These are phyloP conservation scores for Cheilosia pagana DNA, from an alignment of 2,888 invertebrate genomes.

Conservation along the genomic window DNA sequence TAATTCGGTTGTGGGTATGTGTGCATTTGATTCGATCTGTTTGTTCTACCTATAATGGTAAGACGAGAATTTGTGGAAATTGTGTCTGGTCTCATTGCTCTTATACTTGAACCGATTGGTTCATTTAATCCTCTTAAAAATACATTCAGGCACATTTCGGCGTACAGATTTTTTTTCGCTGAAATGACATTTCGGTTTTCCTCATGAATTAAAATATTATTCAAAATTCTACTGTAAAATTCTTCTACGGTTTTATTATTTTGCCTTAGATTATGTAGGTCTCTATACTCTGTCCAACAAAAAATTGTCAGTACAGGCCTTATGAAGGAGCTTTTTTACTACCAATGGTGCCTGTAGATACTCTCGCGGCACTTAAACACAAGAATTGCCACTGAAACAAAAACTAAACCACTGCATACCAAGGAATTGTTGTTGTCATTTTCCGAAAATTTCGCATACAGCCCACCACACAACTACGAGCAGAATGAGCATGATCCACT, in stretches of 20 bases:
- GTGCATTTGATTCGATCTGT: conserved; percentile 12
- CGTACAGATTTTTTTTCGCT: conserved; percentile 69
- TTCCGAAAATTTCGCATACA: no score
- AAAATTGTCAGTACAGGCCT: no score
- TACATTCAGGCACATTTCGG: conserved; percentile 75
- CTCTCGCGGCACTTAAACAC: no score
- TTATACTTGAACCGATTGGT: conserved; percentile 74
- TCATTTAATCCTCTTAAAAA: conserved; percentile 73
- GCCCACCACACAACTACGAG: no score
- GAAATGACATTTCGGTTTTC: conserved; percentile 58
- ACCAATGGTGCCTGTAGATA: no score
- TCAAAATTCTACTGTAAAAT: conserved; percentile 73
- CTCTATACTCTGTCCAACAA: no score
- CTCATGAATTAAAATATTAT: conserved; percentile 73
- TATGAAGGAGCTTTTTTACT: no score
- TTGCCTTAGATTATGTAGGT: conserved; percentile 64
- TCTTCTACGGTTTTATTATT: conserved; percentile 59
- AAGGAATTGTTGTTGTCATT: no score
- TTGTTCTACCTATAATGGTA: neutral
- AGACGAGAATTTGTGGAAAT: conserved; percentile 46
- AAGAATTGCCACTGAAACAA: no score
- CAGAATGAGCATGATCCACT: no score
- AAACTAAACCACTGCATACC: no score
- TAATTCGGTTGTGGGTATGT: conserved; percentile 3
- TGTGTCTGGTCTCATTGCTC: conserved; percentile 73